Conservation (phyloP, 2,888 invertebrate species). For the Nephrotoma flavescens region DNA sequence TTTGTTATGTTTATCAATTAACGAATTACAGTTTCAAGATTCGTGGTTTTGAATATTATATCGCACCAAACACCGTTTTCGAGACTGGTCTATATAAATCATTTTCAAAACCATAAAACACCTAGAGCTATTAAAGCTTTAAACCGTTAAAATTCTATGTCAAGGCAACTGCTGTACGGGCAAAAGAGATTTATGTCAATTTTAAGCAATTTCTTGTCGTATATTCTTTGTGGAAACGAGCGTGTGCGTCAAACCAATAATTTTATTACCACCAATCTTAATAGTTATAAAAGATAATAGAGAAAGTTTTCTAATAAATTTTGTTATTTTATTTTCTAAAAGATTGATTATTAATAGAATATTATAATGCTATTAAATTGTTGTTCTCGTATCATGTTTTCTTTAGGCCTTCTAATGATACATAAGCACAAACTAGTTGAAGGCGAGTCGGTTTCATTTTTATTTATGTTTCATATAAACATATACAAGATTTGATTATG, state of each 20-base stretch:
- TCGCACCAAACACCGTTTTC: too few species aligned
- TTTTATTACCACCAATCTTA: background rate
- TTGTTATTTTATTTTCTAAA: background rate
- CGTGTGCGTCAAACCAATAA: background rate
- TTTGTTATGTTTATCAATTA: too few species aligned
- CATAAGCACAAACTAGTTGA: background rate
- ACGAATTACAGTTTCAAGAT: too few species aligned
- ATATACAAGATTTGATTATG: background rate
- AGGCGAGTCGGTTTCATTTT: background rate
- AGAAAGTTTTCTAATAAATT: background rate
- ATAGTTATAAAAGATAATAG: background rate
- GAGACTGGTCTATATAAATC: too few species aligned
- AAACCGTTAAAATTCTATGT: background rate
- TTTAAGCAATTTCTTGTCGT: background rate
- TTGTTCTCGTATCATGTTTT: background rate
- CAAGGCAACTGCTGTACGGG: background rate
- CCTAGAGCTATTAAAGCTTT: background rate
- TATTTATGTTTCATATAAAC: background rate
- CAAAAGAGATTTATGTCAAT: background rate
- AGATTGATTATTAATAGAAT: background rate
- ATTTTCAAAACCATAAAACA: too few species aligned
- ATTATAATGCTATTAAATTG: background rate
- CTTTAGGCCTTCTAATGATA: background rate
- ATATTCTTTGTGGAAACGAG: background rate
- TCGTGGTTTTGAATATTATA: too few species aligned